Percentiles rank a stretch among this genome's conserved stretches.
These are phyloP conservation scores for Cremastobaeus sp. DNA, from an alignment of 2,888 invertebrate species.

Conservation along the genomic window DNA sequence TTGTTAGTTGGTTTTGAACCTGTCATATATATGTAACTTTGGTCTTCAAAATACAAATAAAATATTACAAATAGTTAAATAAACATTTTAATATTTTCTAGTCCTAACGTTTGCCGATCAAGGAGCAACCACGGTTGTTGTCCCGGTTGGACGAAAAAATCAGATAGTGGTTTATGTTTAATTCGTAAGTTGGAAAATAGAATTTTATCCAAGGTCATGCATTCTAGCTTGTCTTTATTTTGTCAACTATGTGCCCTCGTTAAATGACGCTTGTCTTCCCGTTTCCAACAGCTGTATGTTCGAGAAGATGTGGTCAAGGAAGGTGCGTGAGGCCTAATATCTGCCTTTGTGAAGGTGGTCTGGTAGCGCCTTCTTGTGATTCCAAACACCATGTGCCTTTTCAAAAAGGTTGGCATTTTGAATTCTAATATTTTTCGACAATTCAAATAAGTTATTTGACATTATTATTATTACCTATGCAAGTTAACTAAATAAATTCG, in stretches of 20 bases:
- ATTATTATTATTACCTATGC: too few relatives aligned
- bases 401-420: conserved; percentile 26
- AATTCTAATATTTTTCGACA: neutral
- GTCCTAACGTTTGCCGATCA: conserved; percentile 89
- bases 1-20: too few relatives aligned
- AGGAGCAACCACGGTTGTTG: conserved; percentile 88
- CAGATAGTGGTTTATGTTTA: conserved; percentile 86
- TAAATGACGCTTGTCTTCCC: too few relatives aligned
- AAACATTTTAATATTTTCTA: conserved; percentile 77
- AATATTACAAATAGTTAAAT: too few relatives aligned
- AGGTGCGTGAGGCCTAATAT: conserved; percentile 89
- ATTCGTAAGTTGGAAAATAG: conserved; percentile 84
- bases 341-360: conserved; percentile 87
- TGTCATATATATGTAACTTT: too few relatives aligned
- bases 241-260: too few relatives aligned
- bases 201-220: neutral
- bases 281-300: conserved; percentile 88
- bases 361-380: conserved; percentile 82
- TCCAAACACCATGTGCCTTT: conserved; percentile 44
- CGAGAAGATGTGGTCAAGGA: conserved; percentile 85
- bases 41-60: too few relatives aligned
- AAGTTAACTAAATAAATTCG: too few relatives aligned
- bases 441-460: neutral
- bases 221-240: too few relatives aligned
- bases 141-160: conserved; percentile 89